These are phyloP conservation scores for Trypoxylus dichotomus DNA, from an alignment of 1,140 invertebrate species.

Conservation along the genomic window DNA sequence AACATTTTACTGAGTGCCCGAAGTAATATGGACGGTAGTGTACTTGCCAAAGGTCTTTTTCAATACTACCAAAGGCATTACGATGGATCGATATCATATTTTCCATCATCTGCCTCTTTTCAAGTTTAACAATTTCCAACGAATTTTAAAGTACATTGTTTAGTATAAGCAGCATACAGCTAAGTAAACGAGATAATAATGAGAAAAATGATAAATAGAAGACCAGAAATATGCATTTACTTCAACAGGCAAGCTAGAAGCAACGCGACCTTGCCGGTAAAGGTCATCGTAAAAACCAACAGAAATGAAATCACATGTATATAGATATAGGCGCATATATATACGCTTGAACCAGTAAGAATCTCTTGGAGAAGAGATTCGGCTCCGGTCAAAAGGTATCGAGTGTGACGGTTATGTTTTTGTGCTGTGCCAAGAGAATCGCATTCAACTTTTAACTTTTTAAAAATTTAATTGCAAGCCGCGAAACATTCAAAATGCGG, in stretches of 20 bases:
- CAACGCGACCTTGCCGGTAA: background rate
- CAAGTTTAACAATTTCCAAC: too few species aligned
- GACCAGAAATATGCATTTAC: background rate
- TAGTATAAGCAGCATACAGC: too few species aligned
- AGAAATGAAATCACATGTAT: constrained; percentile 1
- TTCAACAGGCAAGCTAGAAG: background rate
- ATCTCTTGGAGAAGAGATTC: background rate
- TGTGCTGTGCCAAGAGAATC: background rate
- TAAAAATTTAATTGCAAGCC: background rate
- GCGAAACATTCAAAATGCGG: background rate
- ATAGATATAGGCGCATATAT: background rate
- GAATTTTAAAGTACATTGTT: too few species aligned
- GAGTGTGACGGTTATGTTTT: background rate
- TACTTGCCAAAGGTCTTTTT: too few species aligned
- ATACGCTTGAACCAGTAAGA: background rate
- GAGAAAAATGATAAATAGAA: background rate
- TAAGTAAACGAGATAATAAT: background rate
- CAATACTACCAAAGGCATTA: too few species aligned
- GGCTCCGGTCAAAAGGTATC: background rate
- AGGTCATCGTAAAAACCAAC: background rate
- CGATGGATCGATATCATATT: too few species aligned
- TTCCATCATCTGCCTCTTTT: too few species aligned
- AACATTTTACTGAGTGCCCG: too few species aligned
- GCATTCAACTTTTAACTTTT: background rate
- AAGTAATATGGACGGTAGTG: too few species aligned